Evolutionary conservation across 1,140 invertebrate species (phyloP).

Genomic region (Ostrea denselamellosa): DNA sequence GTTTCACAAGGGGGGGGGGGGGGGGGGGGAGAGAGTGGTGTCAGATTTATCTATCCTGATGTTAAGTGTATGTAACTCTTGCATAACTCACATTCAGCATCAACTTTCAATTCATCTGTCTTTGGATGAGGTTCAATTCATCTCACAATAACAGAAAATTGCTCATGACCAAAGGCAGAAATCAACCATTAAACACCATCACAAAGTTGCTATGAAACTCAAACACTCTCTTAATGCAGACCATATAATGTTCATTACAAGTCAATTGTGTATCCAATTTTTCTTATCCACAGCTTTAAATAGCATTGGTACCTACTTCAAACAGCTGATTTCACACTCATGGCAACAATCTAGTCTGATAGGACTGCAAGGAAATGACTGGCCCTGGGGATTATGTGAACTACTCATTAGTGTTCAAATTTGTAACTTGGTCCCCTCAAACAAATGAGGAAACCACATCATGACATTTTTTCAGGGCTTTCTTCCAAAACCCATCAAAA

Average conservation of each 20-base stretch:
- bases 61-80: too few species aligned
- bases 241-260: not conserved
- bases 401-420: constrained; percentile 23
- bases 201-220: not conserved
- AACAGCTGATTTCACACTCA: not conserved
- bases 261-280: not conserved
- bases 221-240: not conserved
- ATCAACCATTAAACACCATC: not conserved
- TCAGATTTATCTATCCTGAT: too few species aligned
- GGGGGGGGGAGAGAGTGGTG: too few species aligned
- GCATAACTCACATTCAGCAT: too few species aligned
- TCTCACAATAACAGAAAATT: constrained; percentile 2
- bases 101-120: too few species aligned
- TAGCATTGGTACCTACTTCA: not conserved
- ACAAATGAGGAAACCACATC: constrained; percentile 17
- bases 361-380: not conserved
- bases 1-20: too few species aligned
- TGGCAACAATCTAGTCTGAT: not conserved
- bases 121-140: not conserved
- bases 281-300: not conserved
- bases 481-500: not conserved
- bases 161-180: not conserved
- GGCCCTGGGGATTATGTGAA: constrained; percentile 3
- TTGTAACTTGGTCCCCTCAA: not conserved
- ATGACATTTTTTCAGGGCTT: not conserved